Conservation (phyloP, 2,113 vertebrate species). For the Psophia crepitans region DNA sequence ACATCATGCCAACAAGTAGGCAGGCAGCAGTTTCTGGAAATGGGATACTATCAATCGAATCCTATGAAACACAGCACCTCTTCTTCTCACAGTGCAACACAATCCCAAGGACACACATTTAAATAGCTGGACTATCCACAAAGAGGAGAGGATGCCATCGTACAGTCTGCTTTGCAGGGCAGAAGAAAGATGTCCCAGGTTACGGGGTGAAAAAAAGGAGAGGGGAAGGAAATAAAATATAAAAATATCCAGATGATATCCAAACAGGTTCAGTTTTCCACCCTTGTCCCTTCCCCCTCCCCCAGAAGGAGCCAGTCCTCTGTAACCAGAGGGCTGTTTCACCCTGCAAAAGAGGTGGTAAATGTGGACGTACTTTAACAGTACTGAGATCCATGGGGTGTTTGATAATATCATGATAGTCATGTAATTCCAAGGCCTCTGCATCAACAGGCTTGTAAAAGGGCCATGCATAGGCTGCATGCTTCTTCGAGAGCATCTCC, state of each 20-base stretch:
- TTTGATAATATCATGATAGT: constrained; percentile 98
- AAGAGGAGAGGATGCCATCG: background rate
- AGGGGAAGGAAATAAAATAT: background rate
- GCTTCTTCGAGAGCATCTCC: constrained; percentile 95
- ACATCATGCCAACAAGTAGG: background rate
- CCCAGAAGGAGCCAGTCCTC: constrained; percentile 6
- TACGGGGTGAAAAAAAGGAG: background rate
- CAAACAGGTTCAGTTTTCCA: background rate
- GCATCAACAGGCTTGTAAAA: constrained; percentile 97
- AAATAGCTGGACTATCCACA: background rate
- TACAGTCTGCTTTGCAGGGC: background rate
- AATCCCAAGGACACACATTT: background rate
- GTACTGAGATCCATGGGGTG: constrained; percentile 98
- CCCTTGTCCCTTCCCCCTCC: constrained; percentile 34
- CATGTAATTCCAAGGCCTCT: constrained; percentile 88
- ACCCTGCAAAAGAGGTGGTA: constrained; percentile 10
- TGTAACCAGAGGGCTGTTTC: background rate
- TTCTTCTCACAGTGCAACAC: constrained; percentile 8
- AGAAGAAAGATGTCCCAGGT: background rate
- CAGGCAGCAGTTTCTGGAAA: constrained; percentile 17
- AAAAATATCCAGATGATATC: background rate
- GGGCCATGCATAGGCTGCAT: constrained; percentile 90
- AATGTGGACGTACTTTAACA: constrained; percentile 82
- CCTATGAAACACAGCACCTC: constrained; percentile 20
- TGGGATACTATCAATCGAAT: background rate